phyloP scores from a whole-genome alignment of 2,888 invertebrate species.

The Mylabris sibirica region DNA sequence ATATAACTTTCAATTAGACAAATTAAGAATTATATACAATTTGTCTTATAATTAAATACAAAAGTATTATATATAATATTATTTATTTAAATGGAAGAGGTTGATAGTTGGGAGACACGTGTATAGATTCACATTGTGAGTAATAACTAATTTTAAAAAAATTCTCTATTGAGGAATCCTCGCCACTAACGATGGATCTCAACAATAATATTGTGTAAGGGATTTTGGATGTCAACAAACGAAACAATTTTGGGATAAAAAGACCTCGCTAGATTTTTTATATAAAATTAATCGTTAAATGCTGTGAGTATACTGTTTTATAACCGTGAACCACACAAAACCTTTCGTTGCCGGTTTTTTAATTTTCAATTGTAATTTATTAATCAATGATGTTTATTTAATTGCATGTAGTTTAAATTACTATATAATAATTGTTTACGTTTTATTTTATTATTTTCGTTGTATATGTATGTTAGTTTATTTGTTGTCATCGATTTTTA shows the following conservation, averaged over 20 bases:
- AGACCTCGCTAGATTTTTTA: slow-evolving; percentile 10
- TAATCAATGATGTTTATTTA: not conserved
- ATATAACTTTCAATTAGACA: not conserved
- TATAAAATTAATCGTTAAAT: slow-evolving; percentile 11
- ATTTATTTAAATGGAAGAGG: slow-evolving; percentile 5
- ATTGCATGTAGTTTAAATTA: slow-evolving; percentile 1
- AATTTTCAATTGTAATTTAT: not conserved
- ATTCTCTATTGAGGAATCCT: slow-evolving; percentile 14
- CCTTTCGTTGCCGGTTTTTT: slow-evolving; percentile 9
- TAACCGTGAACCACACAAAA: slow-evolving; percentile 12
- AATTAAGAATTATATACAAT: not conserved
- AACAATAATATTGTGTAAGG: slow-evolving; percentile 12
- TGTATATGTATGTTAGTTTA: slow-evolving; percentile 5
- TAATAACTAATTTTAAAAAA: slow-evolving; percentile 3
- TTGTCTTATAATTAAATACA: not conserved
- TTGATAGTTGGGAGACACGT: slow-evolving; percentile 8
- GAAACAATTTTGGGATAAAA: slow-evolving; percentile 13
- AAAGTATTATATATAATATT: slow-evolving; percentile 1
- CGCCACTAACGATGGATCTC: slow-evolving; percentile 13
- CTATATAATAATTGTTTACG: not conserved
- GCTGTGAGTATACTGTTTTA: slow-evolving; percentile 12
- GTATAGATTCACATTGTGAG: slow-evolving; percentile 8
- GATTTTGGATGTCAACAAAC: slow-evolving; percentile 11
- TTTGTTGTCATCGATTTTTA: not conserved
- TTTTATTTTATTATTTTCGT: not conserved